Evolutionary conservation across 1,140 invertebrate species (phyloP).

Genomic region (Polypedilum pembai): DNA sequence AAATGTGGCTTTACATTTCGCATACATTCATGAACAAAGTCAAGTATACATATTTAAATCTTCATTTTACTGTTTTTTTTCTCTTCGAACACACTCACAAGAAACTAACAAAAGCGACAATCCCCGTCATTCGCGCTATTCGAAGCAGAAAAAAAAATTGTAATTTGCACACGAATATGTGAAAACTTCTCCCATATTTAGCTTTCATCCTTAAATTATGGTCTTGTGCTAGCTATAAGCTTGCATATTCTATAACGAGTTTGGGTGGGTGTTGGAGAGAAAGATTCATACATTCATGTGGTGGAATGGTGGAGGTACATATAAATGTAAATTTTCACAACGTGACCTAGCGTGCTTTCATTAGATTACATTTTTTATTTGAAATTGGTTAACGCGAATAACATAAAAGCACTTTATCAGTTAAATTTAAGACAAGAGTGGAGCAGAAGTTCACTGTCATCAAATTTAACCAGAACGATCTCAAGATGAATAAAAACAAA

Average conservation of each 20-base stretch:
- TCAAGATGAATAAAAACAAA: not conserved
- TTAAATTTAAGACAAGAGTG: not conserved
- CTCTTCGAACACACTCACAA: no score
- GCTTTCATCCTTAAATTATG: conserved; percentile 13
- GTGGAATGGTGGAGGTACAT: not conserved
- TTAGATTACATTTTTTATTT: conserved; percentile 17
- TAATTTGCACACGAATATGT: not conserved
- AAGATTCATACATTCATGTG: not conserved
- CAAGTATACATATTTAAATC: no score
- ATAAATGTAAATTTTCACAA: conserved; percentile 16
- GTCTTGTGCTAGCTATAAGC: not conserved
- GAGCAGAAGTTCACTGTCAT: not conserved
- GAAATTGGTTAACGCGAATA: not conserved
- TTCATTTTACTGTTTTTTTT: no score
- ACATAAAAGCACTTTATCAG: conserved; percentile 7
- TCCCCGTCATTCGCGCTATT: no score
- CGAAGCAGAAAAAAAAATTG: no score
- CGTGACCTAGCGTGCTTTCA: conserved; percentile 15
- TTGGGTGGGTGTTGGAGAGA: not conserved
- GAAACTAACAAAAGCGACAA: no score
- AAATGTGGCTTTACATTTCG: no score
- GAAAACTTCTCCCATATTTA: conserved; percentile 12
- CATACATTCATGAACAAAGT: no score
- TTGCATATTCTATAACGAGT: not conserved
- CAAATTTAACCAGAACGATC: not conserved